Base-by-base conservation (phyloP, 2,113 vertebrate species). In the Rafetus swinhoei region DNA sequence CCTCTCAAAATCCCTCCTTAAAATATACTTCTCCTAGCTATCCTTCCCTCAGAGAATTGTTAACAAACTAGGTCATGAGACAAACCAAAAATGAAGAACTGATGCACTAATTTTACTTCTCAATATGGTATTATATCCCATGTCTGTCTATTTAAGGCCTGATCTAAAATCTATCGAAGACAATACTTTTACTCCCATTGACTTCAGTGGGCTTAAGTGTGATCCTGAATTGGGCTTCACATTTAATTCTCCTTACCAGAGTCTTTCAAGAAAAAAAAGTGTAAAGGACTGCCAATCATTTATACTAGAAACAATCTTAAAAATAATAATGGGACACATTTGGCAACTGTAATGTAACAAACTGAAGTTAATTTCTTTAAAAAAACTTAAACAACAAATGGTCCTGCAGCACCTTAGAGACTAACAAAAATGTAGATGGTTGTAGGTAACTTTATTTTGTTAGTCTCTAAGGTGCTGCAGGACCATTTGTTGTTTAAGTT, bases 311-410 rank as follows among this genome's bases (percentile, higher is more conserved):
- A 77, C 22, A 86, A 62, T 18, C 59, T 12, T 53, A 93, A 91
- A 35, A 87, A 22, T 45, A 87, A 92, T 88, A 83, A 1, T 3
- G 19, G 62, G 35, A 76, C 19, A 22, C 12, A 22, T 45, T 45
- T 24, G 35, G 72, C 9, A 59, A 77, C 7, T 8, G 57, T 79
- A 69, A 88, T 35, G 5, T 22, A 16, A 83, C 85, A n/a, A 3
- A 77, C 52, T 27, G 29, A 32, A 93, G 82, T 52, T 29, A 82
- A 95, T 90, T 95, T 77, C 92, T 94, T 85, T 56, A 5, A 45
- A 45, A 45, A 45, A 45, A 45, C 45, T 45, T 45, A 45, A 45
- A 45, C 45, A 45, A 45, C 45, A 5, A 45, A 45, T 45, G 45
- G 45, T 45, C 45, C 45, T 45, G 45, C 45, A 45, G 45, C 5